Conservation (phyloP, 2,797 vertebrate species). For the Craterocephalus amniculus region DNA sequence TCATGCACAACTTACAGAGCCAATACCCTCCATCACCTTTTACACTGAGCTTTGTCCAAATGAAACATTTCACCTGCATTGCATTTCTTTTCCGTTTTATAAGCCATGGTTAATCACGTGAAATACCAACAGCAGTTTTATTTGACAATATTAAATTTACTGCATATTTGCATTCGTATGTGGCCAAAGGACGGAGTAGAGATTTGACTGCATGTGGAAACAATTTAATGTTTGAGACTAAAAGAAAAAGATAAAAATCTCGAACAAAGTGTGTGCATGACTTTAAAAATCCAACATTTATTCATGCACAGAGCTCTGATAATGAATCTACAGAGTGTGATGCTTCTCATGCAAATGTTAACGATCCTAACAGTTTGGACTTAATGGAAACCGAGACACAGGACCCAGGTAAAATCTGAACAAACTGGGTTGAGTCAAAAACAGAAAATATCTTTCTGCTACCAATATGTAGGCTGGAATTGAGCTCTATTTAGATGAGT, state of each 20-base stretch:
- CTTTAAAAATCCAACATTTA: not conserved
- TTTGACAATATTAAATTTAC: not conserved
- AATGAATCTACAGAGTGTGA: not conserved
- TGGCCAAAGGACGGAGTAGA: no score
- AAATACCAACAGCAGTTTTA: not conserved
- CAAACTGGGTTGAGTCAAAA: no score
- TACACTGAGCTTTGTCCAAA: not conserved
- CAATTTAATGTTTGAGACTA: not conserved
- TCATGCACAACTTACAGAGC: not conserved
- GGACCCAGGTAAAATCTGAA: not conserved
- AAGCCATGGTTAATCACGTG: not conserved
- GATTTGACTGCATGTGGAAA: no score
- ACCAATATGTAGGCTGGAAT: not conserved
- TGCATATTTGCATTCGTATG: not conserved
- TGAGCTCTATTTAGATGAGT: not conserved
- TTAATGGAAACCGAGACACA: not conserved
- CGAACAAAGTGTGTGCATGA: not conserved
- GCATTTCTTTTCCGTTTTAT: not conserved
- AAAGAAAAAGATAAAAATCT: no score
- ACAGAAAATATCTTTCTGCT: not conserved
- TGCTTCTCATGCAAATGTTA: not conserved
- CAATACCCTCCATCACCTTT: constrained; percentile 1
- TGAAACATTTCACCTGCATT: no score
- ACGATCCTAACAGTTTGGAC: not conserved
- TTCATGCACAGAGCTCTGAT: no score